Evolutionary conservation across 1,140 invertebrate species (phyloP).

Genomic region (Drosophila lini): DNA sequence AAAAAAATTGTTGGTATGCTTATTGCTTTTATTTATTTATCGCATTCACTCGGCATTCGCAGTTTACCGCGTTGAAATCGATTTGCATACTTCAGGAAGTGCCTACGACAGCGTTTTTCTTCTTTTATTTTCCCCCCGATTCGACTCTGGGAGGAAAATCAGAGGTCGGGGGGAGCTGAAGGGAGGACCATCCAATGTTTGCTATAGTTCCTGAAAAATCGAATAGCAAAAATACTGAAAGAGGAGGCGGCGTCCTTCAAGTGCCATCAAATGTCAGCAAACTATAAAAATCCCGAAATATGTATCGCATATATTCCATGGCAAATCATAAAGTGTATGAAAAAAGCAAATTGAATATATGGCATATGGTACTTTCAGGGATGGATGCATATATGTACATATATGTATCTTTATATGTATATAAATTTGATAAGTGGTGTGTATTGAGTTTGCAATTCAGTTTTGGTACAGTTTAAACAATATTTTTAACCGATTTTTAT

Average conservation of each 20-base stretch:
- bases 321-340: conserved; percentile 45
- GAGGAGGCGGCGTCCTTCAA: conserved; percentile 50
- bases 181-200: conserved; percentile 44
- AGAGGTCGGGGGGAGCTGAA: not conserved
- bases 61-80: conserved; percentile 66
- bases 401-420: not conserved
- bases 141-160: conserved; percentile 9
- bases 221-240: conserved; percentile 14
- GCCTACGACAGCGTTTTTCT: conserved; percentile 69
- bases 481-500: not conserved
- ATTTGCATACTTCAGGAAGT: conserved; percentile 76
- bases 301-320: conserved; percentile 23
- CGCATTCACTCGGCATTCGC: conserved; percentile 59
- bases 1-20: conserved; percentile 36
- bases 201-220: conserved; percentile 43
- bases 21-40: conserved; percentile 47
- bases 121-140: conserved; percentile 29
- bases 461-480: conserved; percentile 2
- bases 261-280: conserved; percentile 69
- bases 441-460: conserved; percentile 6
- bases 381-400: not conserved
- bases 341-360: conserved; percentile 42
- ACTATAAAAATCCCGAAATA: conserved; percentile 68
- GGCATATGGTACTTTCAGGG: conserved; percentile 8
- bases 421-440: not conserved